Percentiles rank a stretch among this genome's conserved stretches.
These are phyloP conservation scores for Darevskia nairensis DNA, from an alignment of 2,797 vertebrate species.

Conservation along the genomic window DNA sequence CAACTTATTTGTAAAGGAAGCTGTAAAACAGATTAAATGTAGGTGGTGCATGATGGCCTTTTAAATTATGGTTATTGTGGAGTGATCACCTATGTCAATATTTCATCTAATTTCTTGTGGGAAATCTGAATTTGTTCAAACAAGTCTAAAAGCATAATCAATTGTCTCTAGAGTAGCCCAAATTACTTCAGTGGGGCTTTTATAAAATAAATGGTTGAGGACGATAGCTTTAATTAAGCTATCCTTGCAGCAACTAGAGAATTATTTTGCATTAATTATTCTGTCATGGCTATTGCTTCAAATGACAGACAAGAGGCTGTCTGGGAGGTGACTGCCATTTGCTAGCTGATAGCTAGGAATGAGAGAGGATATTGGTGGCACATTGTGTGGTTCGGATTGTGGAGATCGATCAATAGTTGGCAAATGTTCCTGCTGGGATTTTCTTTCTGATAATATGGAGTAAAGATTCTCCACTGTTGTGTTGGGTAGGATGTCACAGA, in stretches of 20 bases:
- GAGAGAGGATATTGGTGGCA: slow-evolving; percentile 1
- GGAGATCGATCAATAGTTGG: neutral
- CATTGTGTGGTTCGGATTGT: neutral
- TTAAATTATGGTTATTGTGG: slow-evolving; percentile 28
- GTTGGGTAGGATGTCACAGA: neutral
- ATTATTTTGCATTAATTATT: slow-evolving; percentile 42
- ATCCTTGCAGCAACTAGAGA: slow-evolving; percentile 22
- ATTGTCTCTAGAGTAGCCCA: slow-evolving; percentile 15
- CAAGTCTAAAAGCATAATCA: slow-evolving; percentile 34
- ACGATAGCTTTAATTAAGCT: slow-evolving; percentile 28
- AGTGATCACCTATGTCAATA: slow-evolving; percentile 36
- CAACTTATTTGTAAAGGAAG: slow-evolving; percentile 10
- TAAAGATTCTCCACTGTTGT: neutral
- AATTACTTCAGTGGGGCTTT: slow-evolving; percentile 33
- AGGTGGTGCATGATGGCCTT: neutral
- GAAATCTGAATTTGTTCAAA: slow-evolving; percentile 39
- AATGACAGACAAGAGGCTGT: slow-evolving; percentile 19
- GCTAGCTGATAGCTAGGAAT: slow-evolving; percentile 11
- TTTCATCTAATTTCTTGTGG: slow-evolving; percentile 40
- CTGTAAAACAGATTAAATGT: neutral
- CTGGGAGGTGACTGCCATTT: neutral
- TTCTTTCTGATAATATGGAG: neutral
- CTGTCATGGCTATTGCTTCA: slow-evolving; percentile 20
- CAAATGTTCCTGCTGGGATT: neutral
- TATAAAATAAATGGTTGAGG: slow-evolving; percentile 32